Evolutionary conservation across 2,113 vertebrate genomes (phyloP).

Genomic region (Nothoprocta perdicaria): DNA sequence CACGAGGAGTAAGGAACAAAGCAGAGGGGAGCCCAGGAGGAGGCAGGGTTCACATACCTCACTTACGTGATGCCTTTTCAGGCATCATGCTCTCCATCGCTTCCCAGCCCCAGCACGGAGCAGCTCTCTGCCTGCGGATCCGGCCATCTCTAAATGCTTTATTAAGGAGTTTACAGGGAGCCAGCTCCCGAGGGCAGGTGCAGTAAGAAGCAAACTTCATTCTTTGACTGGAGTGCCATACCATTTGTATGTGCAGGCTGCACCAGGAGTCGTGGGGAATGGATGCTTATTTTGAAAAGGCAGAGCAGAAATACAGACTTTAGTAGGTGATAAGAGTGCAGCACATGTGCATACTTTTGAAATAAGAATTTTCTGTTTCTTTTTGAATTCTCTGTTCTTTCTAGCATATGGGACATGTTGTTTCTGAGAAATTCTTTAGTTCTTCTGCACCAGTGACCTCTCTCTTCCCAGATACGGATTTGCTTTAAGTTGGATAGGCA

Average conservation of each 20-base stretch:
- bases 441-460: neutral
- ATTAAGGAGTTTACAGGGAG: slow-evolving; percentile 43
- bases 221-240: neutral
- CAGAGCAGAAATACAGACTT: neutral
- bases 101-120: slow-evolving; percentile 41
- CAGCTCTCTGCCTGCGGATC: slow-evolving; percentile 55
- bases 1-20: slow-evolving; percentile 2
- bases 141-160: slow-evolving; percentile 27
- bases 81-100: neutral
- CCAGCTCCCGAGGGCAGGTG: slow-evolving; percentile 10
- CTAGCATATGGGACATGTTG: neutral
- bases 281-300: neutral
- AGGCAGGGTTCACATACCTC: neutral
- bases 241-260: neutral
- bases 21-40: neutral
- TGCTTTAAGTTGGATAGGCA: neutral
- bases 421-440: neutral
- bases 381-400: neutral
- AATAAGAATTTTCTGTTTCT: neutral
- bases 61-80: slow-evolving; percentile 26
- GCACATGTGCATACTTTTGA: neutral
- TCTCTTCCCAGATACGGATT: neutral
- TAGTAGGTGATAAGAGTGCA: neutral
- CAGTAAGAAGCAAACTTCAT: neutral
- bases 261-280: neutral